phyloP scores from a whole-genome alignment of 2,797 vertebrate species.

The Lycodopsis pacificus region DNA sequence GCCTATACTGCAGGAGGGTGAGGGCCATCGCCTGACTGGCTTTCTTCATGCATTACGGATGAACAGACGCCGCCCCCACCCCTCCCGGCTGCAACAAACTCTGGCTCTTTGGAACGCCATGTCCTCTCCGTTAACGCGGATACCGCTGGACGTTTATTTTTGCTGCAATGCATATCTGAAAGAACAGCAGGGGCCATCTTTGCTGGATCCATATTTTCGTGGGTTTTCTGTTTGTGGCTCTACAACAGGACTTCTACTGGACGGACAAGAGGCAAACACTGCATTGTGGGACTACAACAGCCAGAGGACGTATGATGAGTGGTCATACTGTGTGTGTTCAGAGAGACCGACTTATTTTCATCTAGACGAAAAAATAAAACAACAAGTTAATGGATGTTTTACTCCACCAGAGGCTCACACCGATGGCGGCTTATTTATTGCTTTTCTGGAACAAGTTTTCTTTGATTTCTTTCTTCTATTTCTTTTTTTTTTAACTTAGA shows the following conservation, averaged over 20 bases:
- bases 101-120: slow-evolving; percentile 52
- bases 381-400: slow-evolving; percentile 77
- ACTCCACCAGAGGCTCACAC: slow-evolving; percentile 69
- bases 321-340: slow-evolving; percentile 57
- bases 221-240: slow-evolving; percentile 58
- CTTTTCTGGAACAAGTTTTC: slow-evolving; percentile 76
- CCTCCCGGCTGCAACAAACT: slow-evolving; percentile 26
- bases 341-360: slow-evolving; percentile 82
- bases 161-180: slow-evolving; percentile 63
- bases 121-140: slow-evolving; percentile 50
- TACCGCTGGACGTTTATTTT: slow-evolving; percentile 52
- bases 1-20: slow-evolving; percentile 75
- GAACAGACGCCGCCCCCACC: slow-evolving; percentile 46
- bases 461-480: slow-evolving; percentile 56
- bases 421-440: slow-evolving; percentile 77
- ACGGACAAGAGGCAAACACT: slow-evolving; percentile 57
- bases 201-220: slow-evolving; percentile 61
- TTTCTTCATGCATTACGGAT: slow-evolving; percentile 62
- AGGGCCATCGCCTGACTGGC: slow-evolving; percentile 73
- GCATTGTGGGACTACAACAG: slow-evolving; percentile 68
- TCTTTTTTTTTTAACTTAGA: slow-evolving; percentile 69
- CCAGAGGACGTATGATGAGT: slow-evolving; percentile 49
- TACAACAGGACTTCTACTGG: slow-evolving; percentile 34
- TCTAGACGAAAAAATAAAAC: slow-evolving; percentile 63
- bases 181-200: slow-evolving; percentile 30